Evolutionary conservation across 2,888 invertebrate species (phyloP).

Genomic region (Agrochola litura): DNA sequence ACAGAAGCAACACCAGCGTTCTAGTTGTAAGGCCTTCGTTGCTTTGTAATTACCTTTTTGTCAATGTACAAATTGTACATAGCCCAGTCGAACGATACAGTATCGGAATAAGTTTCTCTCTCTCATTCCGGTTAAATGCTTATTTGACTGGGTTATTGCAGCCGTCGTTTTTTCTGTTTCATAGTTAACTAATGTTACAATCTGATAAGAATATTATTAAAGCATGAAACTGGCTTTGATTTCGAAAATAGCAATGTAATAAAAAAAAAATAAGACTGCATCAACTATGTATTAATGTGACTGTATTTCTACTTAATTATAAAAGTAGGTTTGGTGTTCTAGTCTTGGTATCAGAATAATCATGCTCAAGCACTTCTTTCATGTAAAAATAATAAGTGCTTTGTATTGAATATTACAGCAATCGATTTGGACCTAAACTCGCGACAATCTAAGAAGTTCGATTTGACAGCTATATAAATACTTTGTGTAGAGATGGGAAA

Average conservation of each 20-base stretch:
- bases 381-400: slow-evolving; percentile 2
- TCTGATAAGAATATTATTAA: background rate
- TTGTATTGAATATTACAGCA: slow-evolving; percentile 34
- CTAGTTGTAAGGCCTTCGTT: slow-evolving; percentile 3
- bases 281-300: background rate
- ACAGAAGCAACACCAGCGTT: slow-evolving; percentile 6
- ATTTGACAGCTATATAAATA: no score
- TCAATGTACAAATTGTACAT: slow-evolving; percentile 9
- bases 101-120: background rate
- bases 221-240: background rate
- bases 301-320: background rate
- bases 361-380: background rate
- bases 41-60: slow-evolving; percentile 7
- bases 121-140: background rate
- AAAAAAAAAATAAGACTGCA: background rate
- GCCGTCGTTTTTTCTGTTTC: slow-evolving; percentile 3
- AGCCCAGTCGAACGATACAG: slow-evolving; percentile 25
- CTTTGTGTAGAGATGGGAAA: no score
- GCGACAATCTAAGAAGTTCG: no score
- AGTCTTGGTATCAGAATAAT: background rate
- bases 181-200: slow-evolving; percentile 17
- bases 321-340: background rate
- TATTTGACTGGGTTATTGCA: slow-evolving; percentile 27
- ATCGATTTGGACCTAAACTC: background rate
- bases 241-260: background rate